A percentile compares a stretch with the other conserved stretches of the same genome.
Conservation (phyloP, 1,140 invertebrate genomes). For the Arctopsyche grandis region DNA sequence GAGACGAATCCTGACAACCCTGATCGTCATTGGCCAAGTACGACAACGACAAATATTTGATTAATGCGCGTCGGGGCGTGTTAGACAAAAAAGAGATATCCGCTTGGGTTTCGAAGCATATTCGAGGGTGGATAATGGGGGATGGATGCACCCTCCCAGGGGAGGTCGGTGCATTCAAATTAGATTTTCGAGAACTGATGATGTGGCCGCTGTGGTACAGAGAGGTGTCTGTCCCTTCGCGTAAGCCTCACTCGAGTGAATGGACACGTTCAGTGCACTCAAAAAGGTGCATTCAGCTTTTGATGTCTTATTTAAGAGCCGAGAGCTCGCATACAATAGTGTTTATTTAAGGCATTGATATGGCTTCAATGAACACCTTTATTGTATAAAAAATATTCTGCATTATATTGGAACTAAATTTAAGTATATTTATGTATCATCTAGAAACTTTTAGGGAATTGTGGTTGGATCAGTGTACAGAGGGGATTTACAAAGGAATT, state of each 20-base stretch:
- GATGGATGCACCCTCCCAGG: slow-evolving; percentile 15
- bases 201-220: background rate
- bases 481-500: no score
- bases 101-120: slow-evolving; percentile 18
- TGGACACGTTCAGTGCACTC: background rate
- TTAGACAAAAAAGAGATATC: slow-evolving; percentile 9
- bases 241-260: slow-evolving; percentile 41
- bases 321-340: background rate
- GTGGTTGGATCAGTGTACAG: no score
- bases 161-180: slow-evolving; percentile 50
- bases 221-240: slow-evolving; percentile 43
- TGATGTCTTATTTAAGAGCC: background rate
- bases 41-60: slow-evolving; percentile 39
- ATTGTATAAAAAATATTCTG: no score
- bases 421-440: no score
- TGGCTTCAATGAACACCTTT: no score
- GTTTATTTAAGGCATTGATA: background rate
- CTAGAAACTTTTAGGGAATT: no score
- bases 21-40: background rate
- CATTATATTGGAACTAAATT: no score
- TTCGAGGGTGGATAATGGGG: slow-evolving; percentile 42
- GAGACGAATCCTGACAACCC: background rate
- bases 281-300: background rate
- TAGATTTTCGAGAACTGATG: slow-evolving; percentile 49
- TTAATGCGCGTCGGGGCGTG: slow-evolving; percentile 27